Evolutionary conservation across 2,888 invertebrate genomes (phyloP), one percentile per base, ranked within the genome.

Genomic region (Macrostomum cliftonense): DNA sequence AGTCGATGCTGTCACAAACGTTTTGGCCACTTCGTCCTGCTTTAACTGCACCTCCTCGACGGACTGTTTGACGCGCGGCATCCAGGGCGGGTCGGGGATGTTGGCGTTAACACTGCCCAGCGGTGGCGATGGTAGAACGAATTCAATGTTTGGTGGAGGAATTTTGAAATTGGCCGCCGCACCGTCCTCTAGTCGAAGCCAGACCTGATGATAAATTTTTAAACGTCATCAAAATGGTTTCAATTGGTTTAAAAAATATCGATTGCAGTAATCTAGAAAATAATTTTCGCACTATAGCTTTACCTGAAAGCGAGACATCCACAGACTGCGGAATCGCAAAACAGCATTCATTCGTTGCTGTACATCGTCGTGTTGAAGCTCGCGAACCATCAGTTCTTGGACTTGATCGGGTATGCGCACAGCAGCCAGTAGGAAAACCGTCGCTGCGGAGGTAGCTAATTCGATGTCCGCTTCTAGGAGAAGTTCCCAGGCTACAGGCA

Each of bases 101-200:
- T 87, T 85, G 43, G 71, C 66, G 44, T 53, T 60, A 1, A 68
- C 91, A 39, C 91, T 83, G 2, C 97, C 97, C 56, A 99, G 93
- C 67, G 95, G 91, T 0, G 97, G 97, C 0, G 95, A 97, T 0
- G 97, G 97, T 45, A 97, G 73, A 0, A 97, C 97, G 66, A 99
- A 99, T 67, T 99, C 97, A 53, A 99, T 97, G 17, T 89, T 88
- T 0, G 97, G 97, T 0, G 97, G 97, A 1, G 95, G 93, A 1
- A 97, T 62, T 75, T 95, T 97, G 69, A 99, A 95, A 0, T 84
- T 81, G 52, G 84, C 72, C 51, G 91, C 88, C 0, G 95, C 95
- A 9, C 85, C 83, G 63, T 95, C 95, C 69, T 99, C 97, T 93
- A 99, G 91, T 51, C 95, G 78, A 0, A 93, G 88, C 97, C 97